Conservation (phyloP, 2,888 invertebrate genomes). For the Peribatodes rhomboidaria region DNA sequence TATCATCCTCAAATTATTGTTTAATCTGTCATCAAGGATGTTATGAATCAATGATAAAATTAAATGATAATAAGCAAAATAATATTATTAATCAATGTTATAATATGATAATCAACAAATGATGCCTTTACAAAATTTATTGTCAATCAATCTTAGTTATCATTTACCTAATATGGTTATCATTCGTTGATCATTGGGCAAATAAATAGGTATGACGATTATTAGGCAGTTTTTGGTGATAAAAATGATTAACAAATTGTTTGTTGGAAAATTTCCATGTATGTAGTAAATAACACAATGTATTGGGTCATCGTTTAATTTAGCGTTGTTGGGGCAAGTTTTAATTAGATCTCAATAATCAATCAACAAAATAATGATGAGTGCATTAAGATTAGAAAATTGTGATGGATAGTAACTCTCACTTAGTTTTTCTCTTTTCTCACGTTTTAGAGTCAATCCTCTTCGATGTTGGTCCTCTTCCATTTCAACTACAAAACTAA, state of each 20-base stretch:
- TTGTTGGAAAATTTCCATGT: not conserved
- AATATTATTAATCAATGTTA: not conserved
- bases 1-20: not conserved
- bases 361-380: no score
- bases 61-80: no score
- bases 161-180: constrained; percentile 3
- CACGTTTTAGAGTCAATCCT: no score
- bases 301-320: not conserved
- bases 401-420: no score
- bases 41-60: constrained; percentile 15
- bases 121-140: not conserved
- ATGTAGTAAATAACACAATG: not conserved
- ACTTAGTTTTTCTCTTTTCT: no score
- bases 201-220: not conserved
- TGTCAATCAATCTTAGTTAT: constrained; percentile 11
- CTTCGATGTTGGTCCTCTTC: no score
- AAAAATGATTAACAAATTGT: not conserved
- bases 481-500: no score
- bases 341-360: no score
- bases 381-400: no score
- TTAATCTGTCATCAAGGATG: constrained; percentile 7
- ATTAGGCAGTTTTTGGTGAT: not conserved
- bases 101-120: not conserved
- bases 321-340: no score
- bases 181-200: not conserved